phyloP scores from a whole-genome alignment of 1,140 invertebrate species.

The Cydia amplana region DNA sequence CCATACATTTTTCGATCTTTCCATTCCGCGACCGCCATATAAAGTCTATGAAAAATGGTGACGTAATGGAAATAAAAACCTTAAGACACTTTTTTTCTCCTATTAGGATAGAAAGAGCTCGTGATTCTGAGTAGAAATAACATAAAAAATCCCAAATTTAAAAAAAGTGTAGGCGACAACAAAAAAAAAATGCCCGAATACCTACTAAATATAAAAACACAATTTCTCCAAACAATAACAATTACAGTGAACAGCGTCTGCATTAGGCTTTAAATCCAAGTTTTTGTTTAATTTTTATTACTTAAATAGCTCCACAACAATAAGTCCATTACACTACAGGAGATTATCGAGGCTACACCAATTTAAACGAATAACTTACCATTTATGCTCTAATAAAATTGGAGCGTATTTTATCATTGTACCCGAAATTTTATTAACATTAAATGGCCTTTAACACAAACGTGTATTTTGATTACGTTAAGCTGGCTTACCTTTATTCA shows the following conservation, averaged over 20 bases:
- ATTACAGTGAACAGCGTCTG: background rate
- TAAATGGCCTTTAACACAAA: background rate
- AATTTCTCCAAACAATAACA: background rate
- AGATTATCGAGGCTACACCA: background rate
- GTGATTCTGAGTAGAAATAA: too few relatives aligned
- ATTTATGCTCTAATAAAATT: conserved; percentile 6
- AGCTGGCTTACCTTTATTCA: background rate
- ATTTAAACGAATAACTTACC: conserved; percentile 14
- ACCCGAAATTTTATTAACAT: conserved; percentile 10
- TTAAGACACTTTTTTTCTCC: too few relatives aligned
- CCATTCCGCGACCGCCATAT: too few relatives aligned
- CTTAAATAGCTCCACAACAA: background rate
- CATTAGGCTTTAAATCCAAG: background rate
- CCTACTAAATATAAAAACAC: background rate
- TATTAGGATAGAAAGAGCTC: too few relatives aligned
- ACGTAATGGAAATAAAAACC: too few relatives aligned
- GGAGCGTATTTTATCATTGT: conserved; percentile 10
- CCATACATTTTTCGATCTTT: too few relatives aligned
- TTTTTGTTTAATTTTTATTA: background rate
- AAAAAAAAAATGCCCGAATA: too few relatives aligned
- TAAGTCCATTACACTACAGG: background rate
- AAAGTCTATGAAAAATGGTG: too few relatives aligned
- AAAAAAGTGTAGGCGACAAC: too few relatives aligned
- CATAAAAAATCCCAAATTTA: too few relatives aligned
- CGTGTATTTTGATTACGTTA: background rate